Evolutionary conservation across 1,140 invertebrate genomes (phyloP).

Genomic region (Patella vulgata): DNA sequence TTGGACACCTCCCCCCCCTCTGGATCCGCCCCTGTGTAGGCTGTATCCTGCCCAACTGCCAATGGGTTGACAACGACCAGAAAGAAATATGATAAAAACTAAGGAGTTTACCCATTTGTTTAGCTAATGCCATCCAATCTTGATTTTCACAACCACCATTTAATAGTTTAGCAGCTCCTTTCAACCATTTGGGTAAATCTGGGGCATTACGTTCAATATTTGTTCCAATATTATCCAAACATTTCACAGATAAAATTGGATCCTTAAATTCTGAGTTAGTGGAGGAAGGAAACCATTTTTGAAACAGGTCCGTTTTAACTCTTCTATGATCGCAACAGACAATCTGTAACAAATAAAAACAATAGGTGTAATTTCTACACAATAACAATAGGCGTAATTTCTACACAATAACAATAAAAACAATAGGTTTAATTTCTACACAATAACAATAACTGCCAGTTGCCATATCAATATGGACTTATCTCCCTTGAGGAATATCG

Average conservation of each 20-base stretch:
- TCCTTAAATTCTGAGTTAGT: slow-evolving; percentile 45
- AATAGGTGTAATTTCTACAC: neutral
- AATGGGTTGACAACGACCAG: no score
- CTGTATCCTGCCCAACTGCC: no score
- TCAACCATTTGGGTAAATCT: slow-evolving; percentile 63
- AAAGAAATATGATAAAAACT: no score
- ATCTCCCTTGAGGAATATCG: no score
- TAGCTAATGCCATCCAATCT: slow-evolving; percentile 66
- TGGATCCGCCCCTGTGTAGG: no score
- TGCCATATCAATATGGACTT: no score
- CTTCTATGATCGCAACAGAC: neutral
- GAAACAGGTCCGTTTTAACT: neutral
- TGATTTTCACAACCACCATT: slow-evolving; percentile 59
- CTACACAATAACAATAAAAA: no score
- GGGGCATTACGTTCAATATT: slow-evolving; percentile 55
- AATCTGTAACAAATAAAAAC: neutral
- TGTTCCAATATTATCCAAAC: slow-evolving; percentile 39
- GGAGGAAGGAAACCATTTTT: neutral
- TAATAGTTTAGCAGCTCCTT: slow-evolving; percentile 66
- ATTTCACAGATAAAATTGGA: slow-evolving; percentile 47
- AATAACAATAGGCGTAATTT: no score
- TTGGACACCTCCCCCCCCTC: no score
- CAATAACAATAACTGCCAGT: no score
- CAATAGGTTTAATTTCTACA: no score
- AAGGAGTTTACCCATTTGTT: slow-evolving; percentile 59